Conservation (phyloP, 2,888 invertebrate genomes). For the Dryadula phaetusa region DNA sequence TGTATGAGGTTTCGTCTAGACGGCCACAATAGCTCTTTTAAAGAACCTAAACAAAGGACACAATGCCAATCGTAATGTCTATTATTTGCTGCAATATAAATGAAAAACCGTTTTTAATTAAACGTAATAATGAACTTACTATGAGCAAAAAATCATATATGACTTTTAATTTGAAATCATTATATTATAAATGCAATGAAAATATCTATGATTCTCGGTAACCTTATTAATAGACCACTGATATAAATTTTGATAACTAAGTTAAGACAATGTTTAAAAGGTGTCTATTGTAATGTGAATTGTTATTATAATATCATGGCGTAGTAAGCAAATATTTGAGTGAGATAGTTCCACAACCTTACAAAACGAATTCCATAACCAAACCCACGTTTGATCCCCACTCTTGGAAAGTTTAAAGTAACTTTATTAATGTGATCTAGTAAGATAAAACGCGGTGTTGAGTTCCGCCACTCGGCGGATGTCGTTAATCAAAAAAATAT, state of each 20-base stretch:
- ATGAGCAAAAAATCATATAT: constrained; percentile 6
- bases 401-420: not conserved
- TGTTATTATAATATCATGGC: too few relatives aligned
- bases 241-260: not conserved
- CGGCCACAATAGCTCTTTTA: constrained; percentile 52
- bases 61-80: constrained; percentile 46
- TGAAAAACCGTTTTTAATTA: constrained; percentile 37
- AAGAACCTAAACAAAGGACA: constrained; percentile 51
- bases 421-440: too few relatives aligned
- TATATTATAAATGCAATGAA: not conserved
- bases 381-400: not conserved
- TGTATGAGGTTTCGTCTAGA: constrained; percentile 53
- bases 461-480: too few relatives aligned
- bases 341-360: not conserved
- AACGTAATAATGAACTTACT: constrained; percentile 35
- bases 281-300: not conserved
- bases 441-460: too few relatives aligned
- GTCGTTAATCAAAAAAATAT: too few relatives aligned
- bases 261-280: not conserved
- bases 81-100: constrained; percentile 43
- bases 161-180: not conserved
- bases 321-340: not conserved
- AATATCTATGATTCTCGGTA: not conserved
- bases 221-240: not conserved
- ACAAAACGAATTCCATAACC: too few relatives aligned